phyloP scores from a whole-genome alignment of 1,140 invertebrate species.

The Leptonema lineaticorne region DNA sequence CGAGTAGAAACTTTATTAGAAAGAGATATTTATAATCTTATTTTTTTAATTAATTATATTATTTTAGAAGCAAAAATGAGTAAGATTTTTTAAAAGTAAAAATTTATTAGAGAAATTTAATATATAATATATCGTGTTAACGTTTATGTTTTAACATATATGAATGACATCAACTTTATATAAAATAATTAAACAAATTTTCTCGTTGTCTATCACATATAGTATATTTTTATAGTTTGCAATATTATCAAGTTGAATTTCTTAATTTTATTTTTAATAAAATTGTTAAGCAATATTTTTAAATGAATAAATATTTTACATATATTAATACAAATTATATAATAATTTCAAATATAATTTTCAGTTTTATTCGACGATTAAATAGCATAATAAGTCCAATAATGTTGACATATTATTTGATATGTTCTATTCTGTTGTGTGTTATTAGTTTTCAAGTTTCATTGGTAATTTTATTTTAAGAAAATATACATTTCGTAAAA shows the following conservation, averaged over 20 bases:
- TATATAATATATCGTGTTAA: no score
- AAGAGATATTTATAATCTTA: not conserved
- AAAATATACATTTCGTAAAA: not conserved
- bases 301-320: not conserved
- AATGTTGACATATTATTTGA: constrained; percentile 47
- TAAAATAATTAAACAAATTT: no score
- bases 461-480: constrained; percentile 40
- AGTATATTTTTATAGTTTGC: not conserved
- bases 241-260: constrained; percentile 15
- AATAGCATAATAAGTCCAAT: constrained; percentile 43
- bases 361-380: constrained; percentile 42
- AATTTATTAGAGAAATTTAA: no score
- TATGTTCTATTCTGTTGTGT: constrained; percentile 44
- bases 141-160: no score
- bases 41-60: not conserved
- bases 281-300: not conserved
- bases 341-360: not conserved
- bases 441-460: constrained; percentile 46
- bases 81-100: no score
- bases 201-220: not conserved
- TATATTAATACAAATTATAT: constrained; percentile 22
- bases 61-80: not conserved
- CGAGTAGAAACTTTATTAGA: not conserved
- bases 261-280: not conserved
- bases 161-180: no score